phyloP scores from a whole-genome alignment of 2,888 invertebrate species.

The Drosophila yooni region DNA sequence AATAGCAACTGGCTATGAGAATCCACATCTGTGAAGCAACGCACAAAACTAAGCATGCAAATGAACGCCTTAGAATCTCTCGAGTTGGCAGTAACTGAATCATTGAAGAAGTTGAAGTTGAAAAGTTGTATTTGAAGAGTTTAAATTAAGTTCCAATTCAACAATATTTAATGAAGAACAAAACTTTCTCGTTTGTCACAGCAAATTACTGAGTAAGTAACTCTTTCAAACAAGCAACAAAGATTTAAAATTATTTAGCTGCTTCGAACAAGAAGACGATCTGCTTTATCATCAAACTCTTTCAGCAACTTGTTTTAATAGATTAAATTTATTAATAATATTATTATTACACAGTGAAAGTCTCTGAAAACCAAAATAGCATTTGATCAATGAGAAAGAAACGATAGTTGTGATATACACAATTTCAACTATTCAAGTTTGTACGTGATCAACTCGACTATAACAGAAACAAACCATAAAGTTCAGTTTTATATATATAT shows the following conservation, averaged over 20 bases:
- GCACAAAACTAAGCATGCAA: neutral
- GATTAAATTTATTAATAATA: neutral
- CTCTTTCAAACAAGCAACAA: neutral
- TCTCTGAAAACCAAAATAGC: neutral
- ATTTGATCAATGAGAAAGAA: neutral
- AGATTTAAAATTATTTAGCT: neutral
- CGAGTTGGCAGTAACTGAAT: neutral
- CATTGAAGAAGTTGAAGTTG: too few relatives aligned
- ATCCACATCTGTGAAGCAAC: neutral
- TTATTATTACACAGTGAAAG: neutral
- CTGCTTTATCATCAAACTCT: neutral
- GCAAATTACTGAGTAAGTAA: too few relatives aligned
- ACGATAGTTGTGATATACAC: neutral
- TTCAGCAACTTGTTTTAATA: neutral
- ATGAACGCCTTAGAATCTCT: neutral
- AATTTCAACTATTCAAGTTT: neutral
- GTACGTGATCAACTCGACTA: neutral
- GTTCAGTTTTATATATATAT: neutral
- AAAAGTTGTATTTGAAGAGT: neutral
- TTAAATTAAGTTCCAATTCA: neutral
- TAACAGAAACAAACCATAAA: neutral
- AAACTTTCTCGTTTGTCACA: neutral
- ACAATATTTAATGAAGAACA: neutral
- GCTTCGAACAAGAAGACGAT: neutral
- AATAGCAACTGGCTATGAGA: neutral